Evolutionary conservation across 2,797 vertebrate genomes (phyloP), one percentile per base, ranked within the genome.

Genomic region (Heliangelus exortis): DNA sequence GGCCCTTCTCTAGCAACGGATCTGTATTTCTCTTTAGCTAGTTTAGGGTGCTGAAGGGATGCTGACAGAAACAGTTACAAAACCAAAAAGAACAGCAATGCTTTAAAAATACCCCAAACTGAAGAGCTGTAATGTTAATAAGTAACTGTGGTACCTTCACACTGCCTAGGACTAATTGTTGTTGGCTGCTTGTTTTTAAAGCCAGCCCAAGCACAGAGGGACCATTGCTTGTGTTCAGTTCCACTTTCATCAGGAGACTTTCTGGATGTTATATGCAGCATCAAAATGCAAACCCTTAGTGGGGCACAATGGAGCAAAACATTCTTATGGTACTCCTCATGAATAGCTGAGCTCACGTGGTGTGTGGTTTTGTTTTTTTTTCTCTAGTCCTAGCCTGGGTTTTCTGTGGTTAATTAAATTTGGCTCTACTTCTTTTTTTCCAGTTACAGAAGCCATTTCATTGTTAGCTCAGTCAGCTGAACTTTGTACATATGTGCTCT

Each of bases 401-500:
- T 96, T 96, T 96, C 86, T 47, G 22, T 89, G 84, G 89, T 88
- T 97, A 96, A 96, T 96, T 84, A 95, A 88, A 94, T 87, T 72
- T 95, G 90, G 57, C 71, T 94, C 95, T 91, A 53, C 65, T 91
- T 94, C 95, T 95, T 62, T 95, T 84, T 95, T 93, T 83, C 76
- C 48, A 43, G 65, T 73, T 84, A 81, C 45, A 93, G 68, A 86
- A 67, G 58, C 72, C 22, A 41, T 41, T 31, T 61, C 3, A 3
- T 67, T 65, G 13, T 58, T 87, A n/a, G 63, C 33, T 87, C n/a
- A 13, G 26, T 71, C 82, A 91, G 68, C 59, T 83, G 51, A 89
- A 33, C 57, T 79, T 58, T 63, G 29, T 82, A 47, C 68, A 51
- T 57, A 15, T 67, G 14, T 31, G 29, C 25, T 22, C 61, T 36